A percentile compares a stretch with the other conserved stretches of the same genome.
These are phyloP conservation scores for Pangasius krempfi DNA, from an alignment of 2,797 vertebrate species.

Conservation along the genomic window DNA sequence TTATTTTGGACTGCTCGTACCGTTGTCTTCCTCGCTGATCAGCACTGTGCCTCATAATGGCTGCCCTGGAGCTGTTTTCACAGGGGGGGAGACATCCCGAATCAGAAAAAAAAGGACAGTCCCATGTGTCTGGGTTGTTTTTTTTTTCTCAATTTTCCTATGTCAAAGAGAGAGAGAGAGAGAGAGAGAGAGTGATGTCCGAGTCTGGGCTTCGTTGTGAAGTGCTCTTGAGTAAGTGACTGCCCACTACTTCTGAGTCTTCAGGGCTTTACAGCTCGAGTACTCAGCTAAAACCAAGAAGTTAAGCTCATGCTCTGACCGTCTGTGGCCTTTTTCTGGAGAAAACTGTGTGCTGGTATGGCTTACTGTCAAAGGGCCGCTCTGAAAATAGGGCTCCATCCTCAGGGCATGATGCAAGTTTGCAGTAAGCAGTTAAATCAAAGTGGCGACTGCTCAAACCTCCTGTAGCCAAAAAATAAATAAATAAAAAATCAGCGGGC, in stretches of 20 bases:
- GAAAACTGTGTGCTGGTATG: slow-evolving; percentile 31
- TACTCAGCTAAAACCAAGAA: slow-evolving; percentile 51
- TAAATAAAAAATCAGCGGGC: background rate
- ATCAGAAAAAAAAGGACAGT: slow-evolving; percentile 23
- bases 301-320: slow-evolving; percentile 45
- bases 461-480: slow-evolving; percentile 11
- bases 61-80: slow-evolving; percentile 48
- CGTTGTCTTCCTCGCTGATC: slow-evolving; percentile 50
- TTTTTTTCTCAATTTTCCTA: background rate
- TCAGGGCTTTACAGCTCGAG: slow-evolving; percentile 41
- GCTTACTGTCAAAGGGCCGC: slow-evolving; percentile 49
- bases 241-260: slow-evolving; percentile 38
- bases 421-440: slow-evolving; percentile 53
- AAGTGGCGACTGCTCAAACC: slow-evolving; percentile 39
- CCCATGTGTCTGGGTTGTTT: background rate
- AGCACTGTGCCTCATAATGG: slow-evolving; percentile 52
- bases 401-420: slow-evolving; percentile 47
- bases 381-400: slow-evolving; percentile 50
- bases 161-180: background rate
- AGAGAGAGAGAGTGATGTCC: slow-evolving; percentile 24
- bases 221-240: slow-evolving; percentile 37
- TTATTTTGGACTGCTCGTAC: slow-evolving; percentile 52
- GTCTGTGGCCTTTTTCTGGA: slow-evolving; percentile 39
- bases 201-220: slow-evolving; percentile 39
- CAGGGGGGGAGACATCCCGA: background rate